A percentile compares a stretch with the other conserved stretches of the same genome.
phyloP scores from a whole-genome alignment of 2,797 vertebrate genomes.

The Capromys pilorides region DNA sequence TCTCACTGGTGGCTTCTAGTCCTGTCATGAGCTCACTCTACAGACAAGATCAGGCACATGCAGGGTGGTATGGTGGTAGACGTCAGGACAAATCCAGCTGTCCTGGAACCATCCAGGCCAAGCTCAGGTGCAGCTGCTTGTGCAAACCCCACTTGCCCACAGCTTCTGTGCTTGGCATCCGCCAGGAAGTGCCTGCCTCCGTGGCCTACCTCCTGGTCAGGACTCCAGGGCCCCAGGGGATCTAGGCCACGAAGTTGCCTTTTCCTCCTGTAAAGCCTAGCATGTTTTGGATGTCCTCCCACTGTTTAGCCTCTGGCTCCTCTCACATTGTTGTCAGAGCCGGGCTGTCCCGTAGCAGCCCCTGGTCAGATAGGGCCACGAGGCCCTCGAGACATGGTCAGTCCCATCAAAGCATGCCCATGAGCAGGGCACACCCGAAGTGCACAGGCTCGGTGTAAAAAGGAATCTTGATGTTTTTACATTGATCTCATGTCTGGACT shows the following conservation, averaged over 20 bases:
- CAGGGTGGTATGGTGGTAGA: no score
- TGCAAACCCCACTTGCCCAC: not conserved
- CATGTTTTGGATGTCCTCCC: not conserved
- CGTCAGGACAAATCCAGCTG: not conserved
- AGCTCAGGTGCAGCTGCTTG: not conserved
- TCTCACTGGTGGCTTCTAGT: not conserved
- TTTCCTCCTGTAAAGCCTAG: not conserved
- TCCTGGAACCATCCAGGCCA: not conserved
- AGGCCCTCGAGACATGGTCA: no score
- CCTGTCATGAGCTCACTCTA: not conserved
- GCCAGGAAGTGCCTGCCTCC: not conserved
- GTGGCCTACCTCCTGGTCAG: not conserved
- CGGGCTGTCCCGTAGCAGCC: not conserved
- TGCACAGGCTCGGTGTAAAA: not conserved
- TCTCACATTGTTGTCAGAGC: not conserved
- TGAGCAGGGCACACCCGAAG: not conserved
- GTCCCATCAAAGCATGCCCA: fast-evolving
- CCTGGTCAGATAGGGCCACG: not conserved
- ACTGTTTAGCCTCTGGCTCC: not conserved
- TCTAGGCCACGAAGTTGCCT: not conserved
- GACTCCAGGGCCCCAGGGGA: not conserved
- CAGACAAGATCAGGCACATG: not conserved
- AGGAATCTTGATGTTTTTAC: not conserved
- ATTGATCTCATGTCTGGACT: not conserved
- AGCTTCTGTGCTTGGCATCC: not conserved